phyloP scores from a whole-genome alignment of 2,113 vertebrate genomes.

The Phyllostomus discolor region DNA sequence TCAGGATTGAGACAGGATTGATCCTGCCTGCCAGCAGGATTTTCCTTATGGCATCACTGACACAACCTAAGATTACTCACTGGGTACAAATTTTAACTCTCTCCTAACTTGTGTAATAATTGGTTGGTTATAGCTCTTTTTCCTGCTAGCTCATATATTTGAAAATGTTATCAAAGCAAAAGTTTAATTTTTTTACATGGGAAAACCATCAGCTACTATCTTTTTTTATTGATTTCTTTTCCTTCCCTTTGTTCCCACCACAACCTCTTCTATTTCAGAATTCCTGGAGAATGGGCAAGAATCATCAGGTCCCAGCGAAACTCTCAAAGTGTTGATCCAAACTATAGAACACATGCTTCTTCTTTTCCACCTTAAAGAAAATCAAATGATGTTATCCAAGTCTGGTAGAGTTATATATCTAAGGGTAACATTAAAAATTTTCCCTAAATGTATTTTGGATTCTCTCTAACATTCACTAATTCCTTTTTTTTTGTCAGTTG shows the following conservation, averaged over 20 bases:
- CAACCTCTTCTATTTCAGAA: background rate
- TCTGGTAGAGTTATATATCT: background rate
- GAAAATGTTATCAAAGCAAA: constrained; percentile 4
- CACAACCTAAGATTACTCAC: background rate
- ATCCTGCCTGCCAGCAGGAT: background rate
- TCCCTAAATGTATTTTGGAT: background rate
- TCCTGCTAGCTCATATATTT: background rate
- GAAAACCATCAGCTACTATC: background rate
- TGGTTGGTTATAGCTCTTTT: background rate
- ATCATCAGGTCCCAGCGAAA: background rate
- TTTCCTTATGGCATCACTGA: background rate
- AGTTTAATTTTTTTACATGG: background rate
- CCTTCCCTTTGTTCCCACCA: background rate
- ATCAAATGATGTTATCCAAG: background rate
- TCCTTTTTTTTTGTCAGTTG: background rate
- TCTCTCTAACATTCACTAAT: background rate
- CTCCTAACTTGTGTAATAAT: background rate
- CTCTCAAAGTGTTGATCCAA: background rate
- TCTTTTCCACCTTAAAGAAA: background rate
- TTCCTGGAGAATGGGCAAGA: background rate
- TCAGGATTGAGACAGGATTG: too few relatives aligned
- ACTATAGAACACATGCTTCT: background rate
- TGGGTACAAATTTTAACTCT: background rate
- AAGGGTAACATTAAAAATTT: background rate
- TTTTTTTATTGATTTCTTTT: background rate